Conservation (phyloP, 1,140 invertebrate species). For the Papilio dardanus region DNA sequence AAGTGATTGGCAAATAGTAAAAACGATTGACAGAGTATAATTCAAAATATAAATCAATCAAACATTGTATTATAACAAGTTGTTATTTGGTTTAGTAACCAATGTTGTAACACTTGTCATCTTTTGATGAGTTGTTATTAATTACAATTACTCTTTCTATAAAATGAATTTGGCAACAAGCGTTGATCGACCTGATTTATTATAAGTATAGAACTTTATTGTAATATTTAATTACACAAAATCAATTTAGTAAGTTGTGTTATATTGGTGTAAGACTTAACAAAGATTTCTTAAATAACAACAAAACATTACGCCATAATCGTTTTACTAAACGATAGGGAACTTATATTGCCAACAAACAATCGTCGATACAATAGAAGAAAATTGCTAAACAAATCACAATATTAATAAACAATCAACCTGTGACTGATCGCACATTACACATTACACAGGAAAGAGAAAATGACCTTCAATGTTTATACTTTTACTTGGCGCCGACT, state of each 20-base stretch:
- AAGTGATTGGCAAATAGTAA: conserved; percentile 24
- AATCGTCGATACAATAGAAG: conserved; percentile 11
- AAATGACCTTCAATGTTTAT: conserved; percentile 28
- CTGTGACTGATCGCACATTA: conserved; percentile 2
- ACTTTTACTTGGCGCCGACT: conserved; percentile 39
- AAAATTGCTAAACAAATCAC: conserved; percentile 24
- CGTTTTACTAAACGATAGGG: background rate
- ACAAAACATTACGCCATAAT: conserved; percentile 11
- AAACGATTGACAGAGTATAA: background rate
- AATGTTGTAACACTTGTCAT: conserved; percentile 2
- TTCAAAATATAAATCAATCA: conserved; percentile 26
- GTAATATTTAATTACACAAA: conserved; percentile 3
- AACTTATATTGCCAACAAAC: conserved; percentile 18
- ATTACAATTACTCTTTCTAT: background rate
- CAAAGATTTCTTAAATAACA: background rate
- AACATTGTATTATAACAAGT: conserved; percentile 8
- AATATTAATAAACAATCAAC: conserved; percentile 20
- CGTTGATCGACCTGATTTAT: background rate
- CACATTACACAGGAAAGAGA: conserved; percentile 8
- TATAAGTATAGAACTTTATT: background rate
- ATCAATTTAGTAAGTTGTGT: conserved; percentile 3
- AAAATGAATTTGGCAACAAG: background rate
- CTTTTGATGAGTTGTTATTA: conserved; percentile 6
- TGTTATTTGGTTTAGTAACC: background rate
- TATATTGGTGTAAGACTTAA: conserved; percentile 1